Evolutionary conservation across 1,140 invertebrate species (phyloP).

Genomic region (Sitobion miscanthi): DNA sequence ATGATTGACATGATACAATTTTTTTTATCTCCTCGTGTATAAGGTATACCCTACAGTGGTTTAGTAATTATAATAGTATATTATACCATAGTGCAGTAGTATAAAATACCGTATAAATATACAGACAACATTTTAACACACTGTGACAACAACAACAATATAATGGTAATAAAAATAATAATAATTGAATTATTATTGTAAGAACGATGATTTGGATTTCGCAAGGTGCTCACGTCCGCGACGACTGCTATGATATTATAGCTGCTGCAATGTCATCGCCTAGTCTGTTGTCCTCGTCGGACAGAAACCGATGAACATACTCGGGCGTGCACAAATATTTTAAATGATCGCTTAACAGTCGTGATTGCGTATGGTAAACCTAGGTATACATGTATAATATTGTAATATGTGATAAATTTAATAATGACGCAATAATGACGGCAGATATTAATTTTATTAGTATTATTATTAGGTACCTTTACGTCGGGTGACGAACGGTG

Average conservation of each 20-base stretch:
- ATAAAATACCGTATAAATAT: not conserved
- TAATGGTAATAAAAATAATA: not conserved
- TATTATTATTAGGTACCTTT: not conserved
- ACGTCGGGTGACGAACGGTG: not conserved
- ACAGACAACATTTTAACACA: not conserved
- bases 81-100: not conserved
- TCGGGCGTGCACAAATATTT: not conserved
- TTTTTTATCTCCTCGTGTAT: not conserved
- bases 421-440: not conserved
- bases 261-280: not conserved
- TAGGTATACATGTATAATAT: not conserved
- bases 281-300: not conserved
- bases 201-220: not conserved
- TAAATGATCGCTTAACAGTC: not conserved
- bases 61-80: not conserved
- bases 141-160: not conserved
- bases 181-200: not conserved
- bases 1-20: not conserved
- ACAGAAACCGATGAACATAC: not conserved
- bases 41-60: not conserved
- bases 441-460: not conserved
- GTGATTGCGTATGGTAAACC: not conserved
- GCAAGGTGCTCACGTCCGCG: not conserved
- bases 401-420: not conserved
- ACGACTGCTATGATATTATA: not conserved